Evolutionary conservation across 2,888 invertebrate species (phyloP).

Genomic region (Stenoptilia bipunctidactyla): DNA sequence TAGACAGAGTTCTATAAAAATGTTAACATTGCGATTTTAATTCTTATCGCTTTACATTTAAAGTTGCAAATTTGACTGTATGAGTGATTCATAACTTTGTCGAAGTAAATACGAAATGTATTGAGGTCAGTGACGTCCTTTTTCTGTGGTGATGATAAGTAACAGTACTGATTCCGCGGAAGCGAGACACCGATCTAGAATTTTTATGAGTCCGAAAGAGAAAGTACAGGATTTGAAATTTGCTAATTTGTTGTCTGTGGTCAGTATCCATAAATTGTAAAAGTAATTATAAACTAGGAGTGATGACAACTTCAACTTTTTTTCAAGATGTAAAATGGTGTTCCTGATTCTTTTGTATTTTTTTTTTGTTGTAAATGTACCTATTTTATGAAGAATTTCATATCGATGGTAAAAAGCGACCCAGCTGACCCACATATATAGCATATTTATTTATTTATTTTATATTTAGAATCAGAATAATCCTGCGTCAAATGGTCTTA

Average conservation of each 20-base stretch:
- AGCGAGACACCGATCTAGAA: conserved; percentile 28
- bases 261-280: conserved; percentile 20
- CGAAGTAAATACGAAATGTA: conserved; percentile 17
- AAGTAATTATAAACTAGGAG: no score
- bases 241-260: conserved; percentile 29
- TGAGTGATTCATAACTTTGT: conserved; percentile 1
- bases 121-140: conserved; percentile 67
- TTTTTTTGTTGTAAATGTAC: no score
- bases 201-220: conserved; percentile 22
- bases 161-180: conserved; percentile 37
- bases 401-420: no score
- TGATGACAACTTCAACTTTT: no score
- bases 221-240: conserved; percentile 12
- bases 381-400: no score
- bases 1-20: background rate
- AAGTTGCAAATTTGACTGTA: background rate
- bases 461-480: no score
- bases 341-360: no score
- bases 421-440: no score
- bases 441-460: no score
- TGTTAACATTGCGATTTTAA: background rate
- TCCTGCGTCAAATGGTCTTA: no score
- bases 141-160: conserved; percentile 35
- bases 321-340: no score
- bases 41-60: background rate